Evolutionary conservation across 2,797 vertebrate genomes (phyloP).

Genomic region (Scarus forsteni): DNA sequence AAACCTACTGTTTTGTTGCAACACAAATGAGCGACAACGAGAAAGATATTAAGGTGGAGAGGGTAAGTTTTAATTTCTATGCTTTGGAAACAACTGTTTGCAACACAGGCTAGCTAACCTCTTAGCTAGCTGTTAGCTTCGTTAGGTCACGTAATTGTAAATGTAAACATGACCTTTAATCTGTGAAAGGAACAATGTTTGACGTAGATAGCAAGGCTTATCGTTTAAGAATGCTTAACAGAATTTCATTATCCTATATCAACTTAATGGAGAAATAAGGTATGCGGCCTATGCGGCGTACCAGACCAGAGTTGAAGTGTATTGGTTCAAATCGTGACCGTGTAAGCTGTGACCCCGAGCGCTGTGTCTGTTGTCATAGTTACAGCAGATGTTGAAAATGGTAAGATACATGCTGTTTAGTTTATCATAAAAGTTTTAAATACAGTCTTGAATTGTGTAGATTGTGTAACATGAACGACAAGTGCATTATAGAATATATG

Average conservation of each 20-base stretch:
- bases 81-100: constrained; percentile 6
- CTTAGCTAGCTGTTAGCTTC: constrained; percentile 8
- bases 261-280: no score
- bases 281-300: no score
- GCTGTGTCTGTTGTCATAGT: no score
- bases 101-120: constrained; percentile 19
- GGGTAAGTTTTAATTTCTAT: constrained; percentile 63
- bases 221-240: not conserved
- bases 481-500: no score
- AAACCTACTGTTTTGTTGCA: not conserved
- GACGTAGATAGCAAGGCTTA: not conserved
- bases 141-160: not conserved
- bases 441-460: no score
- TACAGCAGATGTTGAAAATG: no score
- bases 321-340: no score
- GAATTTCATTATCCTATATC: not conserved
- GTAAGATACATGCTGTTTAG: no score
- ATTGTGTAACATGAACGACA: no score
- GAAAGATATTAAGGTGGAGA: constrained; percentile 78
- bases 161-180: not conserved
- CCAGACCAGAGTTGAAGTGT: no score
- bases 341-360: no score
- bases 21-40: constrained; percentile 82
- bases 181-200: not conserved
- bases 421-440: no score